Conservation (phyloP, 2,888 invertebrate genomes). For the Mythimna loreyi region DNA sequence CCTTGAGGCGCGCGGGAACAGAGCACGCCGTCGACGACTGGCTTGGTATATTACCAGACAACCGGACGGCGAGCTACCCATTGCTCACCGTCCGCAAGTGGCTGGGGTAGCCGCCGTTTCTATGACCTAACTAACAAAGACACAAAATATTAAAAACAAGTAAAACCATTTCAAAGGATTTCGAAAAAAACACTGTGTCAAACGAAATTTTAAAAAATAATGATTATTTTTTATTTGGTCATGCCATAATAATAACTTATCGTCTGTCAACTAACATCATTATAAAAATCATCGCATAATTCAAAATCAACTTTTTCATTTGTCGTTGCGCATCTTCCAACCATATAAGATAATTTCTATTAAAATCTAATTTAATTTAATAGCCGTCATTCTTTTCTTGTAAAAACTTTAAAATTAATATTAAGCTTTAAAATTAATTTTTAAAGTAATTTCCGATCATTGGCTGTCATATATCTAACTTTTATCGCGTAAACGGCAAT, state of each 20-base stretch:
- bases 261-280: slow-evolving; percentile 1
- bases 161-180: too few species aligned
- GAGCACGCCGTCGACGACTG: too few species aligned
- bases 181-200: too few species aligned
- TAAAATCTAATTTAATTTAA: slow-evolving; percentile 43
- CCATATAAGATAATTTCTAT: slow-evolving; percentile 31
- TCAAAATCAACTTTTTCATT: neutral
- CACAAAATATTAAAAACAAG: too few species aligned
- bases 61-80: too few species aligned
- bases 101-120: too few species aligned
- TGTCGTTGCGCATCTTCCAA: neutral
- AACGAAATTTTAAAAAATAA: too few species aligned
- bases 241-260: slow-evolving; percentile 2
- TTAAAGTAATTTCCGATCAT: slow-evolving; percentile 9
- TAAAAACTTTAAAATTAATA: too few species aligned
- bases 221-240: neutral
- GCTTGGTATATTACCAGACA: too few species aligned
- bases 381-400: slow-evolving; percentile 3
- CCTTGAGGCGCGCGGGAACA: too few species aligned
- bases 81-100: too few species aligned
- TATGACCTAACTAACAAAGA: too few species aligned
- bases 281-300: neutral
- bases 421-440: slow-evolving; percentile 41
- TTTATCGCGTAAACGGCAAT: slow-evolving; percentile 74
- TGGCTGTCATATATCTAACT: slow-evolving; percentile 60